These are phyloP conservation scores for Actenoides lindsayi DNA, from an alignment of 2,113 vertebrate genomes.

Conservation along the genomic window DNA sequence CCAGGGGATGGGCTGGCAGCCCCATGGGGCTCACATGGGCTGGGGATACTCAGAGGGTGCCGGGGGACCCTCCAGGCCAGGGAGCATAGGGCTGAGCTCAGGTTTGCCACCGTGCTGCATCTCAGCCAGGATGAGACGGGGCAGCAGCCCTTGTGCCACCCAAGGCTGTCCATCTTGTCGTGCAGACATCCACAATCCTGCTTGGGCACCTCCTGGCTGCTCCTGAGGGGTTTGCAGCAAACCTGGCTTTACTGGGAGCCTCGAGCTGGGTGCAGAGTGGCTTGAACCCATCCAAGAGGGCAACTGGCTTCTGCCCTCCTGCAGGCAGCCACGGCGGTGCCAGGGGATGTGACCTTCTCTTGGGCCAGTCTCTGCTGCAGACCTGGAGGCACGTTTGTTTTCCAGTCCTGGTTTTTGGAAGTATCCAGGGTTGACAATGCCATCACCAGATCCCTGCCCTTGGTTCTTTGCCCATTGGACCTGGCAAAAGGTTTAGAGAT, in stretches of 20 bases:
- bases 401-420: not conserved
- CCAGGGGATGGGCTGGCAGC: not conserved
- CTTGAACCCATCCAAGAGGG: not conserved
- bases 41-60: not conserved
- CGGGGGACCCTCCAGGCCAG: not conserved
- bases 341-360: not conserved
- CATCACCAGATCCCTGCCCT: not conserved
- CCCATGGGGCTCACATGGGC: rapidly evolving
- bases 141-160: not conserved
- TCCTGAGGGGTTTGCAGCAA: not conserved
- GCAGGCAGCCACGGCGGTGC: too few species aligned
- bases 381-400: not conserved
- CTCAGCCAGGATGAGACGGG: not conserved
- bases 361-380: not conserved
- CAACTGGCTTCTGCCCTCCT: not conserved
- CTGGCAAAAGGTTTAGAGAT: not conserved
- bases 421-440: not conserved
- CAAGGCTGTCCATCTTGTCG: rapidly evolving
- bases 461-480: not conserved
- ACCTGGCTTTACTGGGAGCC: not conserved
- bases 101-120: not conserved
- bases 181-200: rapidly evolving
- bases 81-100: not conserved
- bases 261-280: not conserved
- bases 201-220: not conserved